phyloP scores from a whole-genome alignment of 2,797 vertebrate genomes.

The Pelobates cultripes region DNA sequence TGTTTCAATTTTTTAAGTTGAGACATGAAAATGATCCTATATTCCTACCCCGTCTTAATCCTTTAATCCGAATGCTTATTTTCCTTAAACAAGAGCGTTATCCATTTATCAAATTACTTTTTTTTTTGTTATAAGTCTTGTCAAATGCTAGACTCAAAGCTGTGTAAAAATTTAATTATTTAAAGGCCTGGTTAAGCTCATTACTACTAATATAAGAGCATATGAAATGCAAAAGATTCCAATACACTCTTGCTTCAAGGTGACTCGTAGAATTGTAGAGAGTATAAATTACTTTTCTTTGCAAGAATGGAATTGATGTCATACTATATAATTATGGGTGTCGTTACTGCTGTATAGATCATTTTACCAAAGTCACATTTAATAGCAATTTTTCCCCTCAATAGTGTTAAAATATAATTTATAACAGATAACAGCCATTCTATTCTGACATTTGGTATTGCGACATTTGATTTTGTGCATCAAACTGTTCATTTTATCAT shows the following conservation, averaged over 20 bases:
- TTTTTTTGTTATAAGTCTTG: slow-evolving; percentile 10
- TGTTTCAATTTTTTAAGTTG: no score
- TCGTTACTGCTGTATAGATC: slow-evolving; percentile 1
- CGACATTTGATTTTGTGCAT: no score
- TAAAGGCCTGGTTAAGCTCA: slow-evolving; percentile 38
- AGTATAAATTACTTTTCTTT: slow-evolving; percentile 11
- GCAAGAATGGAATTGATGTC: slow-evolving; percentile 32
- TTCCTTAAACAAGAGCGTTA: slow-evolving; percentile 14
- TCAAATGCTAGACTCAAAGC: background rate
- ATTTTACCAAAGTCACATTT: slow-evolving; percentile 30
- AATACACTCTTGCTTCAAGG: slow-evolving; percentile 29
- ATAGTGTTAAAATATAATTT: background rate
- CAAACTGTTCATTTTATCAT: background rate
- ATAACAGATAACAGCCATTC: no score
- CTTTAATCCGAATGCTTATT: slow-evolving; percentile 23
- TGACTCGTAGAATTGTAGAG: slow-evolving; percentile 29
- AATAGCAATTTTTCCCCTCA: slow-evolving; percentile 13
- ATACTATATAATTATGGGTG: slow-evolving; percentile 25
- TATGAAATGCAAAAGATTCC: slow-evolving; percentile 33
- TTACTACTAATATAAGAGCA: slow-evolving; percentile 26
- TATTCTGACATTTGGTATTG: no score
- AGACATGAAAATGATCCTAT: no score
- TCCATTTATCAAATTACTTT: background rate
- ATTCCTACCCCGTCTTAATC: slow-evolving; percentile 1
- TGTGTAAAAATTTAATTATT: slow-evolving; percentile 39